Conservation (phyloP, 1,140 invertebrate species). For the Mizuhopecten yessoensis region DNA sequence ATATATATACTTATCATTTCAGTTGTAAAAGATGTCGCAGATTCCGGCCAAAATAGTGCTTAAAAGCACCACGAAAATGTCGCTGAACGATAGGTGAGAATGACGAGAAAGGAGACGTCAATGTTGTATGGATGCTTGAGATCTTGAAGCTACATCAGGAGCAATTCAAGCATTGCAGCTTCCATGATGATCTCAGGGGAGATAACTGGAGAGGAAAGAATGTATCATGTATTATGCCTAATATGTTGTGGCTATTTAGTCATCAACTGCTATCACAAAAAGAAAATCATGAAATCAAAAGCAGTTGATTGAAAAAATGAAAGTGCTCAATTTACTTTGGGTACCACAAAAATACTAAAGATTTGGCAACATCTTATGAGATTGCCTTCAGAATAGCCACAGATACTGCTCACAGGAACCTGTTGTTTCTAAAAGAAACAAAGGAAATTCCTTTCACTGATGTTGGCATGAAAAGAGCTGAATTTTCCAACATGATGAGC, state of each 20-base stretch:
- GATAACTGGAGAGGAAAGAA: background rate
- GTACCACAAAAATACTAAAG: background rate
- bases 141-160: background rate
- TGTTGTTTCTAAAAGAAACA: too few relatives aligned
- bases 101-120: slow-evolving; percentile 10
- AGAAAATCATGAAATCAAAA: background rate
- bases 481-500: background rate
- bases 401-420: background rate
- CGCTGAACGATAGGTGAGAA: slow-evolving; percentile 82
- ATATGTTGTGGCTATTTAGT: background rate
- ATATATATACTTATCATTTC: background rate
- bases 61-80: slow-evolving; percentile 82
- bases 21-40: background rate
- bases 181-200: slow-evolving; percentile 14
- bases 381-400: background rate
- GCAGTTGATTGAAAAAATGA: background rate
- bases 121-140: background rate
- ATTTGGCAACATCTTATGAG: background rate
- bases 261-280: slow-evolving; percentile 13
- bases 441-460: too few relatives aligned
- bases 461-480: background rate
- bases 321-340: background rate
- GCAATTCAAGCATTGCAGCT: background rate
- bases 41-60: slow-evolving; percentile 81
- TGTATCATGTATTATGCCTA: slow-evolving; percentile 41